These are phyloP conservation scores for Ciona savignyi DNA, from an alignment of 23 tunicate species.

Conservation along the genomic window DNA sequence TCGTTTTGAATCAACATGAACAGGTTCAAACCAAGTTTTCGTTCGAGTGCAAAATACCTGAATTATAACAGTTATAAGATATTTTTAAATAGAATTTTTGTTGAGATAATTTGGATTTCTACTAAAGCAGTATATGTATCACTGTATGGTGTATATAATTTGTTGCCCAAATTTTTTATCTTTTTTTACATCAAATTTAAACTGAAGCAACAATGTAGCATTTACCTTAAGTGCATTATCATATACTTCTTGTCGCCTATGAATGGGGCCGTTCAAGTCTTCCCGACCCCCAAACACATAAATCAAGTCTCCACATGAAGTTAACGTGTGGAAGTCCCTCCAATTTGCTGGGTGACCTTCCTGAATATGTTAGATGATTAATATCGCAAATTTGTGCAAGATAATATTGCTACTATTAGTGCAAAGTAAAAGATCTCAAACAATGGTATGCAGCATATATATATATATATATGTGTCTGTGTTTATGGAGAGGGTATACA, in stretches of 20 bases:
- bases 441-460: too few relatives aligned
- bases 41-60: neutral
- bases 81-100: too few relatives aligned
- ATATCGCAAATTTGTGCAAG: neutral
- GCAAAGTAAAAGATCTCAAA: too few relatives aligned
- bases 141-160: too few relatives aligned
- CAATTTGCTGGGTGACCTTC: neutral
- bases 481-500: too few relatives aligned
- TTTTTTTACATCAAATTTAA: too few relatives aligned
- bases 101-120: too few relatives aligned
- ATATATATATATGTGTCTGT: too few relatives aligned
- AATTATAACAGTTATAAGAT: neutral
- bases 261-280: neutral
- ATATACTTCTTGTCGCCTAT: neutral
- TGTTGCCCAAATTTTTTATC: too few relatives aligned
- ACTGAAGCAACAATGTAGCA: too few relatives aligned
- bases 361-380: neutral
- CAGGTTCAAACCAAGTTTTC: neutral
- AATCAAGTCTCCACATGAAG: neutral
- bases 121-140: too few relatives aligned
- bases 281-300: constrained; percentile 1
- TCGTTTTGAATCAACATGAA: neutral
- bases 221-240: neutral
- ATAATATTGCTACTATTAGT: neutral
- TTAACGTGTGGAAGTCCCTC: neutral